These are phyloP conservation scores for Leptobrachium ailaonicum DNA, from an alignment of 2,113 vertebrate species.

Conservation along the genomic window DNA sequence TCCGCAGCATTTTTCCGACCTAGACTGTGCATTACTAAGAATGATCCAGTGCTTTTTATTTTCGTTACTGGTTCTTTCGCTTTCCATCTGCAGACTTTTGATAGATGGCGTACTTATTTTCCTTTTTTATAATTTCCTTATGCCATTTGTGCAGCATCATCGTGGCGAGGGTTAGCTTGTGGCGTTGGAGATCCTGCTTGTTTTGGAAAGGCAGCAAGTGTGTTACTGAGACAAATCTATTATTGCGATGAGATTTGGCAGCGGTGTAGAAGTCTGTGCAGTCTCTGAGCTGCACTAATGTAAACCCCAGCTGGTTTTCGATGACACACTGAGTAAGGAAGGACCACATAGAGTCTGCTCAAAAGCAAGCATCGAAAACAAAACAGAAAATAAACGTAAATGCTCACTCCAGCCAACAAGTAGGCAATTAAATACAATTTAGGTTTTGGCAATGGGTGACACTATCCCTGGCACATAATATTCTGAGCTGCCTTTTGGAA, in stretches of 20 bases:
- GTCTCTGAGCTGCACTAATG: background rate
- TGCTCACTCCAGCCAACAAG: too few species aligned
- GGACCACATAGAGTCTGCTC: too few species aligned
- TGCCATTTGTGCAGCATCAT: background rate
- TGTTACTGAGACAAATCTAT: slow-evolving; percentile 6
- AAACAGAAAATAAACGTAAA: too few species aligned
- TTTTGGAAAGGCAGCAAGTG: slow-evolving; percentile 14
- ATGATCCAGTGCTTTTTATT: too few species aligned
- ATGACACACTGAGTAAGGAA: background rate
- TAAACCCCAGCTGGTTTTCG: slow-evolving; percentile 3
- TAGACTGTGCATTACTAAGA: too few species aligned
- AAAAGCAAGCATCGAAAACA: too few species aligned
- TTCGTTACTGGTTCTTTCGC: too few species aligned
- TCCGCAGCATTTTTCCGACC: too few species aligned
- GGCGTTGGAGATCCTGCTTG: background rate
- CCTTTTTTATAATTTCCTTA: background rate
- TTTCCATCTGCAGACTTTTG: background rate
- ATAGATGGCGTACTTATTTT: background rate
- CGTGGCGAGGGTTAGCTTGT: background rate
- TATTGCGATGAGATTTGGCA: background rate
- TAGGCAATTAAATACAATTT: too few species aligned
- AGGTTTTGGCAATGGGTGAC: too few species aligned
- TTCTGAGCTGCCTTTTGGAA: too few species aligned
- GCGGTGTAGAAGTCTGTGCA: background rate
- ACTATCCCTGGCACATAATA: too few species aligned